phyloP scores from a whole-genome alignment of 2,888 invertebrate genomes.

The Anaspis maculata region DNA sequence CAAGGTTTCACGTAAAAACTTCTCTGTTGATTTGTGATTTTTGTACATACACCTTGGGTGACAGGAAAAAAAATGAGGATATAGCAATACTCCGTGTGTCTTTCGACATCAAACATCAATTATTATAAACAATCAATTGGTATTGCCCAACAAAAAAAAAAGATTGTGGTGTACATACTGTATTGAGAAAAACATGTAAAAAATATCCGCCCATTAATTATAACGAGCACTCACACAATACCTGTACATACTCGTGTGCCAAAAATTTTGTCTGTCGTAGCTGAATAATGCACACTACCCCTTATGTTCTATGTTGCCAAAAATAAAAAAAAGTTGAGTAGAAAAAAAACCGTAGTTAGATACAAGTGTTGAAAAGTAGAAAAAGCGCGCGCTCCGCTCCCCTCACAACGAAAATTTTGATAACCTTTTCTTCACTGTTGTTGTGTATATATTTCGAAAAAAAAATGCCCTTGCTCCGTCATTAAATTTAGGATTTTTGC shows the following conservation, averaged over 20 bases:
- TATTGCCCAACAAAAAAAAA: no score
- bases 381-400: not conserved
- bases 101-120: slow-evolving; percentile 18
- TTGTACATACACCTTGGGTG: no score
- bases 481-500: slow-evolving; percentile 12
- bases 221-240: slow-evolving; percentile 5
- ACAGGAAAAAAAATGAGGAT: not conserved
- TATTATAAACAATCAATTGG: slow-evolving; percentile 17
- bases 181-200: slow-evolving; percentile 19
- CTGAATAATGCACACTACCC: no score
- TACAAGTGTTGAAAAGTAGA: no score
- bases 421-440: slow-evolving; percentile 7
- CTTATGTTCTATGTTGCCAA: not conserved
- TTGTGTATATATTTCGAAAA: slow-evolving; percentile 10
- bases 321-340: not conserved
- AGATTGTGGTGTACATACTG: slow-evolving; percentile 16
- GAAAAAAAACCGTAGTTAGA: no score
- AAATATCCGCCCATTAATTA: slow-evolving; percentile 28
- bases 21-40: not conserved
- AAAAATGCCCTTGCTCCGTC: slow-evolving; percentile 15
- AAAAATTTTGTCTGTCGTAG: not conserved
- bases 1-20: slow-evolving; percentile 23
- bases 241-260: not conserved
- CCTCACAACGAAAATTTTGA: slow-evolving; percentile 11
- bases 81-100: slow-evolving; percentile 21